These are phyloP conservation scores for Mimachlamys varia DNA, from an alignment of 2,888 invertebrate genomes.

Conservation along the genomic window DNA sequence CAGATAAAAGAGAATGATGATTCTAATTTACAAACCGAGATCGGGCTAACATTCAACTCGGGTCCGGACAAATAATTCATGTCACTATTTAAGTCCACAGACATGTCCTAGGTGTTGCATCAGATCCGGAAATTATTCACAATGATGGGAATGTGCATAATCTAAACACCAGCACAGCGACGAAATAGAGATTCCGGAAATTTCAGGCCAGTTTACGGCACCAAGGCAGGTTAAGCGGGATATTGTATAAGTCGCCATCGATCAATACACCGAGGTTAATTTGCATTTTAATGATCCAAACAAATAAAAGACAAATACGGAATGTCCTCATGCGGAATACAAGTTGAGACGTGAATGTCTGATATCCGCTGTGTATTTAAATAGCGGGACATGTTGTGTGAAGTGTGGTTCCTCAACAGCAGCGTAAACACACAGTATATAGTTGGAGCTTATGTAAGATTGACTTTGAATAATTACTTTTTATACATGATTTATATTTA, in stretches of 20 bases:
- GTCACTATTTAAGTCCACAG: neutral
- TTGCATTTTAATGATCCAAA: slow-evolving; percentile 1
- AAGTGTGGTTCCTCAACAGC: neutral
- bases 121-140: neutral
- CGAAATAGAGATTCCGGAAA: slow-evolving; percentile 14
- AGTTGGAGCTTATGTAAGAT: too few relatives aligned
- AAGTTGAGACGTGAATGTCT: neutral
- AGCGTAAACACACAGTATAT: too few relatives aligned
- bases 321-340: neutral
- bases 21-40: neutral
- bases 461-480: too few relatives aligned
- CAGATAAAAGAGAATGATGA: too few relatives aligned
- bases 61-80: neutral
- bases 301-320: slow-evolving; percentile 7
- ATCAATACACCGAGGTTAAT: neutral
- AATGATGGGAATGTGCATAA: slow-evolving; percentile 14
- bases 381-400: neutral
- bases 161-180: neutral
- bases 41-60: neutral
- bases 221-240: neutral
- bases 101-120: neutral
- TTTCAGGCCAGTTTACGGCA: neutral
- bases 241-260: neutral
- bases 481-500: too few relatives aligned
- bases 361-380: neutral